Evolutionary conservation across 30 jellyfish, hydroid and myxozoan species (phyloP), one percentile per base, ranked within the genome.

Genomic region (Aurelia coerulea): DNA sequence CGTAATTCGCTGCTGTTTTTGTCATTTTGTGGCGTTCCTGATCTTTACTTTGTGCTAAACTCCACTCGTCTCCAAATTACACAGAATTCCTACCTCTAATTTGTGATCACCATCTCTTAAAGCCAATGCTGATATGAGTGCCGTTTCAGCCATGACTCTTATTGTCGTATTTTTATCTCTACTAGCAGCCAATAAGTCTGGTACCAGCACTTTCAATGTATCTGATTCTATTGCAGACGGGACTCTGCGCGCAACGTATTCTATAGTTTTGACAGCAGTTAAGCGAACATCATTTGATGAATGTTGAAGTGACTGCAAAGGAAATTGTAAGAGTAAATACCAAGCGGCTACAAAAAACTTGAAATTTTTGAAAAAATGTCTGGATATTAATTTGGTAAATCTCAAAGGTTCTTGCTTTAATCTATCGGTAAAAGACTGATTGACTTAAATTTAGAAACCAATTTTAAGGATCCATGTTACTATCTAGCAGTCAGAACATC

Each of bases 91-190:
- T 74, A 87, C 96, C 89, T 75, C 78, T 60, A 19, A 80, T 58
- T 77, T 76, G 18, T 87, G 75, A 68, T 77, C 90, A 31, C 86
- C 86, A 60, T 76, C 88, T 52, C 86, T 64, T n/a, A 87, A 68
- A 14, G 81, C 85, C 63, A 75, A 37, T 15, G 84, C 54, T 35
- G 88, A 88, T 8, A 84, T 86, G 72, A 88, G 42, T 37, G 98
- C 88, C 12, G 67, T 31, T 77, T 94, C 99, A 16, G 99, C 85
- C 42, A 62, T 62, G 12, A 94, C 54, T 68, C 76, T 78, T 34
- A 94, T 91, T 1, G 97, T 78, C 14, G 96, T 89, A 79, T 94
- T 94, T 10, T 92, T 78, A 68, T 94, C 99, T 62, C 91, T 88
- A 18, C 82, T 67, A 69, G 88, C 68, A 33, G 95, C 34, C 29